Conservation (phyloP, 92 coral and sea anemone genomes). For the Paragorgia papillata region DNA sequence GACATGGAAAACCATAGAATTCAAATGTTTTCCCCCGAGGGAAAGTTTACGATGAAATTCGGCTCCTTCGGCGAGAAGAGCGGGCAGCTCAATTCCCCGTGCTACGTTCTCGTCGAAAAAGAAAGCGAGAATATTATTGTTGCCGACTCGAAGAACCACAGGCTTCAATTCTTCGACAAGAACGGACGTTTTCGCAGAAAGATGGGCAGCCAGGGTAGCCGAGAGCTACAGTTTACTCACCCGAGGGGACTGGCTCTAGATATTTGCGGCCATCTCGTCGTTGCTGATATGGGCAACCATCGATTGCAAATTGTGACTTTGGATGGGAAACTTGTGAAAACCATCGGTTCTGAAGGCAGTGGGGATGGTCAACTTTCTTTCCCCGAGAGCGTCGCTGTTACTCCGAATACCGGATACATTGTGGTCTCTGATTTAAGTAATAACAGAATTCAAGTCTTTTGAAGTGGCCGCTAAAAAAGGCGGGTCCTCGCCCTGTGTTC, state of each 20-base stretch:
- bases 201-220: slow-evolving; percentile 83
- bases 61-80: slow-evolving; percentile 84
- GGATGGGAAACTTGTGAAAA: slow-evolving; percentile 81
- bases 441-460: slow-evolving; percentile 92
- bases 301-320: slow-evolving; percentile 89
- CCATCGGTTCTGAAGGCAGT: slow-evolving; percentile 96
- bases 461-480: not conserved
- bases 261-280: slow-evolving; percentile 86
- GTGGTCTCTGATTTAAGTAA: slow-evolving; percentile 98
- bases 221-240: slow-evolving; percentile 87
- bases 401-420: slow-evolving; percentile 99
- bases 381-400: slow-evolving; percentile 98
- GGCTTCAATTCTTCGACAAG: slow-evolving; percentile 91
- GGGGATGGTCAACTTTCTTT: slow-evolving; percentile 99
- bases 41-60: slow-evolving; percentile 82
- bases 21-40: slow-evolving; percentile 85
- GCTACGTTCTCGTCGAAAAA: slow-evolving; percentile 76
- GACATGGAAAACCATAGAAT: slow-evolving; percentile 97
- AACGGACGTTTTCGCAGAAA: slow-evolving; percentile 77
- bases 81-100: slow-evolving; percentile 90
- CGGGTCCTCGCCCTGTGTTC: no score
- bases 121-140: slow-evolving; percentile 85
- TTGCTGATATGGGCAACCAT: slow-evolving; percentile 99
- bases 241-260: slow-evolving; percentile 97
- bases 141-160: slow-evolving; percentile 95